These are phyloP conservation scores for Leistus spinibarbis DNA, from an alignment of 2,888 invertebrate species.

Conservation along the genomic window DNA sequence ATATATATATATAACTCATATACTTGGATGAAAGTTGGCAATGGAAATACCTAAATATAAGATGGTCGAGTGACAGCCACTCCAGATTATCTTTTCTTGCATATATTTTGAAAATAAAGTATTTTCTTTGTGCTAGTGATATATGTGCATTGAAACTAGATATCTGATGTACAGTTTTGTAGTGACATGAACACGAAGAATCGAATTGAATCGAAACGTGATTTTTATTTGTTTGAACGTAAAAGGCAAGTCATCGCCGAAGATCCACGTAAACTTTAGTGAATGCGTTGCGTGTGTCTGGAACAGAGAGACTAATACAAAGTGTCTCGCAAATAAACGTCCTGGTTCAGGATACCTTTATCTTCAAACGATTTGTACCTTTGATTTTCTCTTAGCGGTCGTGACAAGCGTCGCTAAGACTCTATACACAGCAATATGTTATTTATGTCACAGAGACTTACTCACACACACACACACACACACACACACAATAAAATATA, in stretches of 20 bases:
- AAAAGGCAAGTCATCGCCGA: neutral
- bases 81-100: no score
- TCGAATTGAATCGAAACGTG: neutral
- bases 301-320: neutral
- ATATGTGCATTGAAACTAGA: no score
- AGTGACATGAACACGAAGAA: no score
- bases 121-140: no score
- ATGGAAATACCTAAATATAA: no score
- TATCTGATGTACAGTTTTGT: no score
- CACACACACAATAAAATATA: neutral
- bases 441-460: neutral
- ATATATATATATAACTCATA: no score
- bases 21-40: no score
- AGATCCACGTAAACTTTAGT: neutral
- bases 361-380: conserved; percentile 32
- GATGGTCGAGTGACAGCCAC: no score
- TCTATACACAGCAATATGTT: neutral
- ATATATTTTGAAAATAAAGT: no score
- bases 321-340: conserved; percentile 9
- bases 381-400: conserved; percentile 17
- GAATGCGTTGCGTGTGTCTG: neutral
- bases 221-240: neutral
- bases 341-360: conserved; percentile 1
- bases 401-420: conserved; percentile 3
- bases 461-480: neutral